phyloP scores from a whole-genome alignment of 2,888 invertebrate genomes.

The Melieria picta region DNA sequence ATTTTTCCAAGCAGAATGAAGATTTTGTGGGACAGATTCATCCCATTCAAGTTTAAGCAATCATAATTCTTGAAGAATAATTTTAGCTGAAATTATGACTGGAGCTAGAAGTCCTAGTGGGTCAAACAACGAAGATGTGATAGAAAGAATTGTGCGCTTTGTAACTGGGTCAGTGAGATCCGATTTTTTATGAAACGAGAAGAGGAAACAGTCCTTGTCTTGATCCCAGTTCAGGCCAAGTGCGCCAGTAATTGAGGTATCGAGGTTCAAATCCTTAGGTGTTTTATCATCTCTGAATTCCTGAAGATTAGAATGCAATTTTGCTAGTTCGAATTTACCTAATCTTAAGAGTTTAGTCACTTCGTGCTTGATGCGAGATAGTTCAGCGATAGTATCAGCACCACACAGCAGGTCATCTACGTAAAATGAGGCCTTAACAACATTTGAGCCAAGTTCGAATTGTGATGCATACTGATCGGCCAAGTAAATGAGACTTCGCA shows the following conservation, averaged over 20 bases:
- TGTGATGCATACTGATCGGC: constrained; percentile 33
- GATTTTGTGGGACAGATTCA: background rate
- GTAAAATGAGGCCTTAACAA: constrained; percentile 23
- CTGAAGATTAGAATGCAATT: constrained; percentile 24
- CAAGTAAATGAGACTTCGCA: constrained; percentile 18
- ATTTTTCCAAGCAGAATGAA: background rate
- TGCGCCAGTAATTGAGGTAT: constrained; percentile 3
- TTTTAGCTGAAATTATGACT: background rate
- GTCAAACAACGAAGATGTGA: constrained; percentile 21
- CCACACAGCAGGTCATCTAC: constrained; percentile 41
- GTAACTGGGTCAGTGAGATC: background rate
- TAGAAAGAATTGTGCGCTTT: constrained; percentile 24
- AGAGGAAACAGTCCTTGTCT: constrained; percentile 24
- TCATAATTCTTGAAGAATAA: background rate
- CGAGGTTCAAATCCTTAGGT: constrained; percentile 5
- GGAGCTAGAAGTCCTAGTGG: constrained; percentile 17
- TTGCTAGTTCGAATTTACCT: constrained; percentile 26
- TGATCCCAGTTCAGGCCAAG: constrained; percentile 29
- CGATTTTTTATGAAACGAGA: constrained; percentile 23
- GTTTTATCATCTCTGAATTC: background rate
- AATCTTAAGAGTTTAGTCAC: constrained; percentile 24
- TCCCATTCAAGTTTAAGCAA: background rate
- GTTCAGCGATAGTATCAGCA: constrained; percentile 27
- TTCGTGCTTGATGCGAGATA: constrained; percentile 22
- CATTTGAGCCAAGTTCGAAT: constrained; percentile 32